These are phyloP conservation scores for Sepiola atlantica DNA, from an alignment of 2,888 invertebrate species.

Conservation along the genomic window DNA sequence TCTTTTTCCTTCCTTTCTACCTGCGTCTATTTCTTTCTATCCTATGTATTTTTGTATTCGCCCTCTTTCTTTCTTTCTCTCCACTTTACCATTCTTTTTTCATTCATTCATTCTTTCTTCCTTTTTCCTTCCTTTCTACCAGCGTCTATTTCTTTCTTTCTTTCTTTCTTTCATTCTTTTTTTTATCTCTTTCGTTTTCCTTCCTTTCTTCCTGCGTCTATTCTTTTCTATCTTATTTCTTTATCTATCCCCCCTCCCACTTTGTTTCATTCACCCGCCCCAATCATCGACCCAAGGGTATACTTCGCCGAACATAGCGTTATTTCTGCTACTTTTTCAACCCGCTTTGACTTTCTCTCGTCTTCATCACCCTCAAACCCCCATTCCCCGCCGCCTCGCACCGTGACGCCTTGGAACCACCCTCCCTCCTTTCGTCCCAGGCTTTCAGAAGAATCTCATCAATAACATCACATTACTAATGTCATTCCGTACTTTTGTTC, in stretches of 20 bases:
- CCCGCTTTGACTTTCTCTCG: not conserved
- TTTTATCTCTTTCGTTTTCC: not conserved
- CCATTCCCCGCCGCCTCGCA: not conserved
- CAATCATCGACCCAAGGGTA: too few species aligned
- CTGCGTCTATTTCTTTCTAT: not conserved
- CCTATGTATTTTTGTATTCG: not conserved
- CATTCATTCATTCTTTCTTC: not conserved
- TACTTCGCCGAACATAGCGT: not conserved
- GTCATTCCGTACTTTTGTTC: not conserved
- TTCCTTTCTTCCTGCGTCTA: not conserved
- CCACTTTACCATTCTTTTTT: not conserved
- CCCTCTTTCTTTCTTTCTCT: not conserved
- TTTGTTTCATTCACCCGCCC: too few species aligned
- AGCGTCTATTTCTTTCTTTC: not conserved
- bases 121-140: not conserved
- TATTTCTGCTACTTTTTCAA: not conserved
- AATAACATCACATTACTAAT: not conserved
- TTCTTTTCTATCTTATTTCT: not conserved
- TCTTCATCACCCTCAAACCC: not conserved
- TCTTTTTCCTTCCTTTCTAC: not conserved
- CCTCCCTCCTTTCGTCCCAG: not conserved
- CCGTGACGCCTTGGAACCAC: not conserved
- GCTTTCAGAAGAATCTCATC: not conserved
- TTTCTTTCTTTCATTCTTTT: not conserved
- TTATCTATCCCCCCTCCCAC: not conserved